A percentile compares a stretch with the other conserved stretches of the same genome.
phyloP scores from a whole-genome alignment of 2,797 vertebrate genomes.

The Steatocranus sp. region DNA sequence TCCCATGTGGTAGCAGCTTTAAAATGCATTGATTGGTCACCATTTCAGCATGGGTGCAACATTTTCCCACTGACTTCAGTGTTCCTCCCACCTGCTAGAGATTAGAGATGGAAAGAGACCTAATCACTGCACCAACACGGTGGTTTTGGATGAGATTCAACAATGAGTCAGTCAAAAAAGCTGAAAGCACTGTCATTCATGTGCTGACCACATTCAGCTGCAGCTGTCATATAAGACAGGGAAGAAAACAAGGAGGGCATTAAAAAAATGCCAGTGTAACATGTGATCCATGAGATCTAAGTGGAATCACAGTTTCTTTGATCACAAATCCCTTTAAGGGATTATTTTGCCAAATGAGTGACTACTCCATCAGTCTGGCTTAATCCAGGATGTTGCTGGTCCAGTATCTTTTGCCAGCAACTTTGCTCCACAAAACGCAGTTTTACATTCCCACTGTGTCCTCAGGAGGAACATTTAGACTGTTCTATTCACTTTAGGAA shows the following conservation, averaged over 20 bases:
- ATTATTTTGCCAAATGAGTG: conserved; percentile 37
- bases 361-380: conserved; percentile 9
- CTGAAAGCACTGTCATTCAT: conserved; percentile 4
- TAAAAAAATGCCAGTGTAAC: not conserved
- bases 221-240: conserved; percentile 14
- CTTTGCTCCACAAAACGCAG: conserved; percentile 36
- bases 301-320: conserved; percentile 33
- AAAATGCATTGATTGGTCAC: conserved; percentile 47
- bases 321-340: conserved; percentile 35
- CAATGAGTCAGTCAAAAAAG: conserved; percentile 27
- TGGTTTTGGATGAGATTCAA: conserved; percentile 39
- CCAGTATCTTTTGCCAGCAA: conserved; percentile 45
- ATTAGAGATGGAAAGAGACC: conserved; percentile 62
- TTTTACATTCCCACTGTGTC: conserved; percentile 41
- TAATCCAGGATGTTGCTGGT: conserved; percentile 13
- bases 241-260: not conserved
- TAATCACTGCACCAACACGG: conserved; percentile 53
- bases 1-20: conserved; percentile 37
- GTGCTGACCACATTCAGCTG: conserved; percentile 7
- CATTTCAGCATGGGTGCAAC: conserved; percentile 39
- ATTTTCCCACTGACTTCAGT: conserved; percentile 41
- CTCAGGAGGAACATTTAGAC: conserved; percentile 40
- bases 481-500: conserved; percentile 28
- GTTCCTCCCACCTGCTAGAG: conserved; percentile 52
- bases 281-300: conserved; percentile 5